Evolutionary conservation across 2,888 invertebrate species (phyloP).

Genomic region (Euphydryas editha): DNA sequence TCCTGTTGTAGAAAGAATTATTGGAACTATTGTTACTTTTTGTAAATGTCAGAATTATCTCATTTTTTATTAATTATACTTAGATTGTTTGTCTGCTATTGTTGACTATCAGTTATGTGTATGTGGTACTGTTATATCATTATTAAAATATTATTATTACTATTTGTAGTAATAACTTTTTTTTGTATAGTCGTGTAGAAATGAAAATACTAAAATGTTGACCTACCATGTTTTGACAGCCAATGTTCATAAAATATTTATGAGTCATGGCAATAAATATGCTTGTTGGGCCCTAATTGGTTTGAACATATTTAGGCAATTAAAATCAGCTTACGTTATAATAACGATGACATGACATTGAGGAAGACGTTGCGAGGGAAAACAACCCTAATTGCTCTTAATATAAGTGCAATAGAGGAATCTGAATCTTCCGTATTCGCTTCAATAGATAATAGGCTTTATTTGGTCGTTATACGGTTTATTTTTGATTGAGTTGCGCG

Average conservation of each 20-base stretch:
- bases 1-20: too few relatives aligned
- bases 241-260: constrained; percentile 16
- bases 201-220: constrained; percentile 8
- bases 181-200: neutral
- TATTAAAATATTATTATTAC: too few relatives aligned
- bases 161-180: neutral
- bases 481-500: constrained; percentile 1
- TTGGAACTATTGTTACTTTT: too few relatives aligned
- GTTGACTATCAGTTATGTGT: too few relatives aligned
- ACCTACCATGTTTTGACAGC: constrained; percentile 12
- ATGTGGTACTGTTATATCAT: too few relatives aligned
- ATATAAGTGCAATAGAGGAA: constrained; percentile 20
- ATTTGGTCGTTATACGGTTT: constrained; percentile 9
- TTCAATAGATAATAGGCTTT: constrained; percentile 8
- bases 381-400: constrained; percentile 27
- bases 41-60: too few relatives aligned
- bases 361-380: constrained; percentile 30
- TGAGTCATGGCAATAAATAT: constrained; percentile 45
- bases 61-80: too few relatives aligned
- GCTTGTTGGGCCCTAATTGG: constrained; percentile 50
- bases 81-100: too few relatives aligned
- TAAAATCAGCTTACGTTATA: constrained; percentile 45
- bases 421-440: constrained; percentile 24
- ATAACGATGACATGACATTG: constrained; percentile 38
- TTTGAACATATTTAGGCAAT: constrained; percentile 52